Evolutionary conservation across 92 coral and sea anemone genomes (phyloP), one percentile per base, ranked within the genome.

Genomic region (Plumapathes pennacea): DNA sequence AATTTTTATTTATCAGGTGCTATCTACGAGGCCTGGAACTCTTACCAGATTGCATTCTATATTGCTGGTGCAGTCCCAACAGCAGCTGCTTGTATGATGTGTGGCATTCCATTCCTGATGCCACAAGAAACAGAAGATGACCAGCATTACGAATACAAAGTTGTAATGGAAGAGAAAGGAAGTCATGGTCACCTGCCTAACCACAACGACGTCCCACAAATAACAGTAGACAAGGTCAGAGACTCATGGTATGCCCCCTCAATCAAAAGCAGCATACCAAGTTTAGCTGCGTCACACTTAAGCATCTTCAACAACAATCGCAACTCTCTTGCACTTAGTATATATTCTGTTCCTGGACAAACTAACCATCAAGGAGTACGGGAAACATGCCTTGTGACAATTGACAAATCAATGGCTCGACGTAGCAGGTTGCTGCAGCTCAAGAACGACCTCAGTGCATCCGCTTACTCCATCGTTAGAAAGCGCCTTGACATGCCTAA

Each of bases 31-130:
- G 48, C 64, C 17, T 88, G 92, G 2, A 67, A 76, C 8, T 94
- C 99, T 2, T 94, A 94, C 31, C 90, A 94, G 79, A 74, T 94
- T 19, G 99, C 99, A 4, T 94, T 94, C 71, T 94, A 89, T 84
- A 85, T 94, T 36, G 96, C 99, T 72, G 99, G 99, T 5, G 99
- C 99, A 23, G 99, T 94, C n/a, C 96, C 96, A 6, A 87, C 85
- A 8, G 54, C 85, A 6, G 96, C 96, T 34, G 96, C 96, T 17
- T 89, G 96, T 71, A 62, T 94, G 84, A 88, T 94, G 99, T 94
- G 84, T 38, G 86, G 88, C 9, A 94, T 94, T 29, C 99, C 99
- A 32, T 78, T 88, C 54, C 72, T 84, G 8, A 94, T 94, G 99
- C 99, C 99, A 5, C 71, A 78, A 19, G 39, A 81, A 60, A 82